Evolutionary conservation across 2,888 invertebrate genomes (phyloP), one percentile per base, ranked within the genome.

Genomic region (Lissonota sp.): DNA sequence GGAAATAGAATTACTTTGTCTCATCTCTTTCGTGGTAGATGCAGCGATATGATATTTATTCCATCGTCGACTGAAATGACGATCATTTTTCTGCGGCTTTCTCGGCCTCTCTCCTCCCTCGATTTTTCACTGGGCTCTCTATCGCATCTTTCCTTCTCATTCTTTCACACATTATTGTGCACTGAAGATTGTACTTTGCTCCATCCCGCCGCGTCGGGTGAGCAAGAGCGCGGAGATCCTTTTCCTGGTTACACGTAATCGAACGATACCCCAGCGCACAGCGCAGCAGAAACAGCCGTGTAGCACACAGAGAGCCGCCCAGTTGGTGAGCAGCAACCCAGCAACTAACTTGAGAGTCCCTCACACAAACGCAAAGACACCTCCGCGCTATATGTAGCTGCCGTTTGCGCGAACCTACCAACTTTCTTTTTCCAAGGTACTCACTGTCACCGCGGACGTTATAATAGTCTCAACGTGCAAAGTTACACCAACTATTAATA

Each of bases 351-450:
- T 26, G 26, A 53, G 51, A 51, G 53, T 53, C 7, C 44, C 53
- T 53, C 53, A 14, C 14, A 49, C 5, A n/a, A 49, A 7, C 40
- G 8, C 60, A 62, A 51, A 75, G 51, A 60, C 60, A 82, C 81
- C 60, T 71, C 39, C 58, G 62, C 78, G 44, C 55, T 1, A 0
- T 44, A 37, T 44, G 12, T 62, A 51, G 62, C 49, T 73, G 77
- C 73, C 51, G 58, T 77, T 71, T 64, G 66, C 62, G 74, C 67
- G 74, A 82, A 75, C 78, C 75, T 71, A 26, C 81, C 53, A 79
- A 83, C 83, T 83, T 83, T 83, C 83, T 80, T 83, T 83, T 83
- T 80, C 83, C 83, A 83, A 83, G 83, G 80, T 83, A 80, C 78
- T 78, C 80, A 80, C 83, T 83, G 83, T 83, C 83, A 83, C 80